These are phyloP conservation scores for Globicephala melas DNA, from an alignment of 2,113 vertebrate species.

Conservation along the genomic window DNA sequence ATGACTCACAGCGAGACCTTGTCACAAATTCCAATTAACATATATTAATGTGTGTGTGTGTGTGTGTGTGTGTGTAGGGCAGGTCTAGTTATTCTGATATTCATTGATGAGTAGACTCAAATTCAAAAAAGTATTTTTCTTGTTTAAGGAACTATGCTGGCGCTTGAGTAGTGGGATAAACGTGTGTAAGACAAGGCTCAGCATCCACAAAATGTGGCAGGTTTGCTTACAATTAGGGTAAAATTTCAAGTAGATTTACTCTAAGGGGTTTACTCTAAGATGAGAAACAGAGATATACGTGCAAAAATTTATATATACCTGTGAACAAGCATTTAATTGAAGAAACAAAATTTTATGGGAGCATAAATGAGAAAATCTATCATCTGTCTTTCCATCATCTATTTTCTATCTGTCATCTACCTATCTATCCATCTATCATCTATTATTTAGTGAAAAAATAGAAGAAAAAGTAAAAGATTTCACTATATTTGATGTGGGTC, in stretches of 20 bases:
- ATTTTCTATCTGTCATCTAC: neutral
- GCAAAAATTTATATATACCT: neutral
- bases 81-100: neutral
- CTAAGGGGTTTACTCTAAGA: neutral
- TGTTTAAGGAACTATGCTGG: neutral
- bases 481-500: neutral
- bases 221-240: neutral
- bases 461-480: neutral
- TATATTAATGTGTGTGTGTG: neutral
- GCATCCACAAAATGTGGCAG: neutral
- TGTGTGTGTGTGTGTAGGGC: rapidly evolving
- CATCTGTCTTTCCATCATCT: neutral
- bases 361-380: neutral
- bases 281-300: neutral
- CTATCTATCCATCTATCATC: neutral
- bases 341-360: neutral
- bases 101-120: neutral
- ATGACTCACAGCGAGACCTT: neutral
- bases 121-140: neutral
- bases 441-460: neutral
- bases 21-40: neutral
- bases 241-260: neutral
- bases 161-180: neutral
- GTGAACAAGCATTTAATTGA: neutral
- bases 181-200: neutral